Percentiles rank a stretch among this genome's conserved stretches.
Conservation (phyloP, 1,140 invertebrate genomes). For the Ceratina australensis region DNA sequence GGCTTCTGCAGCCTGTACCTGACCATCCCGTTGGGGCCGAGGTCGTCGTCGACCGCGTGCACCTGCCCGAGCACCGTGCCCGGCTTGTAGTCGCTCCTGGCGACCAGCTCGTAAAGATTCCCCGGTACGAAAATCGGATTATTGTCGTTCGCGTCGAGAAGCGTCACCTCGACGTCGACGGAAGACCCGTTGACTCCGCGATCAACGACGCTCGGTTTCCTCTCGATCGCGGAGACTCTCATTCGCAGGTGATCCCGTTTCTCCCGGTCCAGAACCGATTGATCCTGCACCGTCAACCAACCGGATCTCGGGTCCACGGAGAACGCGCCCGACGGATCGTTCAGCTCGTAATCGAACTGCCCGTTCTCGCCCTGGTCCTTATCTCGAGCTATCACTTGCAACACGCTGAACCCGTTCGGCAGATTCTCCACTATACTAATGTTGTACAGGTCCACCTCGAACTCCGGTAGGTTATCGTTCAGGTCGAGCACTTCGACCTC, state of each 20-base stretch:
- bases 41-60: slow-evolving; percentile 89
- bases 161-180: slow-evolving; percentile 88
- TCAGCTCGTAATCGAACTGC: slow-evolving; percentile 89
- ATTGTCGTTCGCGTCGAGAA: slow-evolving; percentile 93
- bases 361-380: slow-evolving; percentile 91
- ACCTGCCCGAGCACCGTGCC: slow-evolving; percentile 87
- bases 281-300: slow-evolving; percentile 91
- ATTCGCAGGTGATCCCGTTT: slow-evolving; percentile 84
- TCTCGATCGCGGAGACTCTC: slow-evolving; percentile 88
- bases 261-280: slow-evolving; percentile 89
- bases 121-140: slow-evolving; percentile 90
- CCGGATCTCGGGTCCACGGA: slow-evolving; percentile 88
- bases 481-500: slow-evolving; percentile 90
- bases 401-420: slow-evolving; percentile 87
- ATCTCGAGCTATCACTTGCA: slow-evolving; percentile 86
- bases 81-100: slow-evolving; percentile 84
- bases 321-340: slow-evolving; percentile 88
- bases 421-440: slow-evolving; percentile 95
- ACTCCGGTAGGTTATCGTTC: slow-evolving; percentile 91
- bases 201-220: slow-evolving; percentile 82
- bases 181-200: slow-evolving; percentile 79
- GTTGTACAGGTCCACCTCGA: slow-evolving; percentile 93
- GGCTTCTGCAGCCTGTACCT: slow-evolving; percentile 88
- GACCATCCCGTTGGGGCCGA: slow-evolving; percentile 89
- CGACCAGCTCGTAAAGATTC: slow-evolving; percentile 89